Evolutionary conservation across 2,113 vertebrate genomes (phyloP).

Genomic region (Aphyosemion australe): DNA sequence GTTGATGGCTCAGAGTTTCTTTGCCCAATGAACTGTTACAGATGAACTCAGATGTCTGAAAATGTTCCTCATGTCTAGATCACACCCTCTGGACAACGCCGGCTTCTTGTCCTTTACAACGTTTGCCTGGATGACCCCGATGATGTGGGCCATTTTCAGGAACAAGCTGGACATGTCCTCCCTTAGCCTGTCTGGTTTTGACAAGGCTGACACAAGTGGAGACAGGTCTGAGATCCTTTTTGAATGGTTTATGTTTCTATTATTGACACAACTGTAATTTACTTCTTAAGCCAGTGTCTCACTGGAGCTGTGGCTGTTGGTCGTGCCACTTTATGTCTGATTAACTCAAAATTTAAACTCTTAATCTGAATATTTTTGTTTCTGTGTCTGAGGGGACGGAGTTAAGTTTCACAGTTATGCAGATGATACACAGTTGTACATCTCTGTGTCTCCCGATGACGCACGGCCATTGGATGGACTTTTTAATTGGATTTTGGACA

Average conservation of each 20-base stretch:
- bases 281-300: too few species aligned
- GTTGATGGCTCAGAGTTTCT: not conserved
- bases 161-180: constrained; percentile 65
- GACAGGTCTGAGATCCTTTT: constrained; percentile 66
- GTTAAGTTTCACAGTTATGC: too few species aligned
- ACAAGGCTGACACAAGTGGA: constrained; percentile 68
- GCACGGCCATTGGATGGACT: too few species aligned
- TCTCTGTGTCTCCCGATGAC: too few species aligned
- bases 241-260: not conserved
- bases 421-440: too few species aligned
- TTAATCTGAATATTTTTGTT: not conserved
- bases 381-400: too few species aligned
- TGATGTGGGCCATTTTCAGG: constrained; percentile 78
- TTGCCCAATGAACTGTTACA: not conserved
- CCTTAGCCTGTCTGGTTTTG: constrained; percentile 70
- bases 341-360: not conserved
- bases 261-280: not conserved
- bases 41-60: not conserved
- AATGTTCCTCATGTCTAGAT: constrained; percentile 38
- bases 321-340: too few species aligned
- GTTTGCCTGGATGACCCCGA: constrained; percentile 78
- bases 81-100: constrained; percentile 78
- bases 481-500: too few species aligned
- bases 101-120: constrained; percentile 80
- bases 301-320: too few species aligned